Percentiles rank a stretch among this genome's conserved stretches.
Evolutionary conservation across 2,888 invertebrate genomes (phyloP).

Genomic region (Apomyelois bistriatella): DNA sequence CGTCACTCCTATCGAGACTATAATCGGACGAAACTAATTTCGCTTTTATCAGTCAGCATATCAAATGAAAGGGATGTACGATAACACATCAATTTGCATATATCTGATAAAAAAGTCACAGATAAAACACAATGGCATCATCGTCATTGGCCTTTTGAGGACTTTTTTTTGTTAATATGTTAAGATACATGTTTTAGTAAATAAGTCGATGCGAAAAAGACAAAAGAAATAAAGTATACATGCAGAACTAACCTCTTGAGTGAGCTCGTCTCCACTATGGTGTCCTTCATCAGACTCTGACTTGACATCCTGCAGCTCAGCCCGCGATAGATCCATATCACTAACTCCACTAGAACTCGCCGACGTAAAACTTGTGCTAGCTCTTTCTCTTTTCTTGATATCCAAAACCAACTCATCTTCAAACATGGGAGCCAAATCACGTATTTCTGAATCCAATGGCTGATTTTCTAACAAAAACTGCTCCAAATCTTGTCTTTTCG

Average conservation of each 20-base stretch:
- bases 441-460: slow-evolving; percentile 60
- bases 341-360: slow-evolving; percentile 74
- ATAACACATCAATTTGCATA: no score
- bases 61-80: no score
- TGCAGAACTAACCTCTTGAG: slow-evolving; percentile 67
- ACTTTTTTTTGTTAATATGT: no score
- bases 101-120: neutral
- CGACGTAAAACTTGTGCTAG: slow-evolving; percentile 73
- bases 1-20: no score
- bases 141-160: neutral
- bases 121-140: neutral
- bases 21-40: no score
- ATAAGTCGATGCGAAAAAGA: neutral
- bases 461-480: slow-evolving; percentile 69
- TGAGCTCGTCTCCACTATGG: slow-evolving; percentile 71
- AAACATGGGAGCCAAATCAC: slow-evolving; percentile 63
- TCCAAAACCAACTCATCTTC: slow-evolving; percentile 61
- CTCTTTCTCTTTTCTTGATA: slow-evolving; percentile 66
- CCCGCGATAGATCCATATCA: slow-evolving; percentile 62
- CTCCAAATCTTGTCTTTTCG: slow-evolving; percentile 63
- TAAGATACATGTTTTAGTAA: neutral
- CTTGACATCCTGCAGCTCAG: slow-evolving; percentile 57
- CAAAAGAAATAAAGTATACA: neutral
- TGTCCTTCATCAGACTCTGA: slow-evolving; percentile 69
- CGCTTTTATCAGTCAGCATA: no score